Conservation (phyloP, 2,797 vertebrate species). For the Gambelia wislizenii region DNA sequence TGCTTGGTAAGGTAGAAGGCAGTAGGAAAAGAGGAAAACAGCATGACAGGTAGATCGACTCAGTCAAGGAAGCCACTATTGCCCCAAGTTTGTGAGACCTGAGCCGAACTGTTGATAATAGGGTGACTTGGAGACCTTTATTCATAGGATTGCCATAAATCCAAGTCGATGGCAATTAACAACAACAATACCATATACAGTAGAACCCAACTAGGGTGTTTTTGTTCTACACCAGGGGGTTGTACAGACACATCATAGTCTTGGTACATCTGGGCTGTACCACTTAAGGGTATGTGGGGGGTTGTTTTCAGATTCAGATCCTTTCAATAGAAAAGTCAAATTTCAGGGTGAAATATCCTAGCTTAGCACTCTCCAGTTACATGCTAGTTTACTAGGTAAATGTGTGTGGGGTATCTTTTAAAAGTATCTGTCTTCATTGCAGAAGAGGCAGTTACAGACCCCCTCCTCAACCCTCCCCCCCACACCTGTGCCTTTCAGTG, state of each 20-base stretch:
- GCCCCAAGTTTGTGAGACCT: too few relatives aligned
- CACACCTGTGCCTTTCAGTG: too few relatives aligned
- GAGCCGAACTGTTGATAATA: too few relatives aligned
- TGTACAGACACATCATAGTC: not conserved
- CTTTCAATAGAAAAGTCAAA: not conserved
- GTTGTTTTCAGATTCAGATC: too few relatives aligned
- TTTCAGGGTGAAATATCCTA: not conserved
- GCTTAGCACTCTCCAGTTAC: not conserved
- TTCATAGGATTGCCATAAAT: too few relatives aligned
- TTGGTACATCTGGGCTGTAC: not conserved
- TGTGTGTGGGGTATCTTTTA: not conserved
- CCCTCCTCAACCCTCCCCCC: too few relatives aligned
- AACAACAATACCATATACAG: not conserved
- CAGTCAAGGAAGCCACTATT: too few relatives aligned
- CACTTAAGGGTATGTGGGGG: not conserved
- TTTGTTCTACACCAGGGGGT: too few relatives aligned
- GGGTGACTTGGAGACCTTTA: too few relatives aligned
- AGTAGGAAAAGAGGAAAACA: too few relatives aligned
- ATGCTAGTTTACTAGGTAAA: not conserved
- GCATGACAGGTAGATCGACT: too few relatives aligned
- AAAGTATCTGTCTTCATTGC: not conserved
- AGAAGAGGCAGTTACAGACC: not conserved
- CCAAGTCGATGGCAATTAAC: not conserved
- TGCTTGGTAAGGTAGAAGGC: too few relatives aligned
- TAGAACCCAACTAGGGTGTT: not conserved